Evolutionary conservation across 1,140 invertebrate genomes (phyloP).

Genomic region (Caenorhabditis latens): DNA sequence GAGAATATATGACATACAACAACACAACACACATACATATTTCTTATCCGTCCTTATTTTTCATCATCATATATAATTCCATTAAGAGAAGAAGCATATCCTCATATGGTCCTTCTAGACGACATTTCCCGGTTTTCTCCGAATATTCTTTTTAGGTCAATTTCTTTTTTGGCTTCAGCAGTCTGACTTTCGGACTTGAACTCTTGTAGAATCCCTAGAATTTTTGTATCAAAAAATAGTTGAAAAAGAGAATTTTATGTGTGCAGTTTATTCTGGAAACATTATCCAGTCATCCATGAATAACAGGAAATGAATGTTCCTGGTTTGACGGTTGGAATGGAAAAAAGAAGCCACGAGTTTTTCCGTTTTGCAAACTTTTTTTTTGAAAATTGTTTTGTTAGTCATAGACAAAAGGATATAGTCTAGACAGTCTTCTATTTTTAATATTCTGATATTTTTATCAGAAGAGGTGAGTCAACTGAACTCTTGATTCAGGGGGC

Average conservation of each 20-base stretch:
- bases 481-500: too few species aligned
- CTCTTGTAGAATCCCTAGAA: background rate
- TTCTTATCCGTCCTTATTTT: background rate
- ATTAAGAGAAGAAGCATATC: constrained; percentile 3
- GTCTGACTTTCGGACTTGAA: background rate
- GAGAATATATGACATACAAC: constrained; percentile 18
- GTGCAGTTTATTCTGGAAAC: background rate
- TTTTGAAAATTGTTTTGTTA: background rate
- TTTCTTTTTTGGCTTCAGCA: background rate
- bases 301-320: constrained; percentile 51
- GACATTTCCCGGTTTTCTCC: background rate
- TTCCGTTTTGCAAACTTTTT: background rate
- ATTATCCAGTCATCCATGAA: constrained; percentile 16
- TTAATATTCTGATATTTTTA: too few species aligned
- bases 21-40: background rate
- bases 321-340: background rate
- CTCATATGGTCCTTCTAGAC: background rate
- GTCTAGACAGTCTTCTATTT: too few species aligned
- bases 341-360: background rate
- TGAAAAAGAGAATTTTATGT: background rate
- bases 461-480: too few species aligned
- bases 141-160: background rate
- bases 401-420: background rate
- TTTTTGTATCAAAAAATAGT: too few species aligned
- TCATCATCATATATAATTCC: constrained; percentile 32